Evolutionary conservation across 2,113 vertebrate species (phyloP).

Genomic region (Marmota flaviventris): DNA sequence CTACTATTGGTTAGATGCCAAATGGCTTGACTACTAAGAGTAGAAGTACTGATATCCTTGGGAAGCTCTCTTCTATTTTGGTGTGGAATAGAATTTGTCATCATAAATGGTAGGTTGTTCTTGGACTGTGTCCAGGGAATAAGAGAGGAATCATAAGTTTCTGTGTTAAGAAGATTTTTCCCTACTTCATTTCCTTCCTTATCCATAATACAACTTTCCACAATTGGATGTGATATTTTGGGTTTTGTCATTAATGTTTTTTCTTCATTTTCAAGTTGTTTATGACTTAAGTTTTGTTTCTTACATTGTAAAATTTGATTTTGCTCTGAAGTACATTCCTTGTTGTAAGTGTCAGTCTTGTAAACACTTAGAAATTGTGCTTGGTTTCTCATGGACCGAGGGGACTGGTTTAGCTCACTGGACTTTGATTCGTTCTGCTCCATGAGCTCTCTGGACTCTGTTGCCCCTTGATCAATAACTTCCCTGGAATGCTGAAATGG

Average conservation of each 20-base stretch:
- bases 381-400: neutral
- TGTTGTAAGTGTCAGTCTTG: neutral
- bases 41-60: conserved; percentile 50
- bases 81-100: conserved; percentile 35
- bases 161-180: neutral
- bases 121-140: conserved; percentile 34
- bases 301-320: conserved; percentile 1
- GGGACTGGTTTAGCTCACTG: neutral
- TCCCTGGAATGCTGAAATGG: neutral
- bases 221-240: conserved; percentile 8
- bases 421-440: neutral
- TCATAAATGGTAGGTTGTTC: neutral
- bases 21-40: conserved; percentile 43
- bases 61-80: conserved; percentile 54
- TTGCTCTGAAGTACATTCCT: neutral
- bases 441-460: neutral
- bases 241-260: neutral
- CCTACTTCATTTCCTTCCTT: neutral
- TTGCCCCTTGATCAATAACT: neutral
- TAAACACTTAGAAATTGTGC: neutral
- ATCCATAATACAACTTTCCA: conserved; percentile 23
- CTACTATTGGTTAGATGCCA: conserved; percentile 19
- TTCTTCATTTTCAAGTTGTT: conserved; percentile 29
- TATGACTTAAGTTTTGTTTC: neutral
- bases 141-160: neutral